These are phyloP conservation scores for Anorthoa munda DNA, from an alignment of 2,888 invertebrate species.

Conservation along the genomic window DNA sequence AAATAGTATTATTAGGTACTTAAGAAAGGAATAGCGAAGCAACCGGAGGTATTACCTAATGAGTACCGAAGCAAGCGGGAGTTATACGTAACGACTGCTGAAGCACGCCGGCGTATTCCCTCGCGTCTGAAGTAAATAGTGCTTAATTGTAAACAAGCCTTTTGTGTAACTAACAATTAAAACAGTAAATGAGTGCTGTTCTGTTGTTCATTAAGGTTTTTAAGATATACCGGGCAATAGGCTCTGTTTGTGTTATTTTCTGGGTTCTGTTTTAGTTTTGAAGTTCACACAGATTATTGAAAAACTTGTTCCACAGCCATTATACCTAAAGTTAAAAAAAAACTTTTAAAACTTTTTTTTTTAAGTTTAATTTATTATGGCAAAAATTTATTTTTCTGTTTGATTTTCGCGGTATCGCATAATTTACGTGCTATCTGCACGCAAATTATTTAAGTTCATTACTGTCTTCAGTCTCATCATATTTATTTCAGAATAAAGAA, in stretches of 20 bases:
- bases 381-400: too few species aligned
- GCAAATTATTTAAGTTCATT: too few species aligned
- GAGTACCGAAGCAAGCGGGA: not conserved
- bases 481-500: too few species aligned
- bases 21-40: not conserved
- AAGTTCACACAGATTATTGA: not conserved
- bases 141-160: constrained; percentile 18
- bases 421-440: too few species aligned
- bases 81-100: not conserved
- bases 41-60: not conserved
- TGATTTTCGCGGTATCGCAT: too few species aligned
- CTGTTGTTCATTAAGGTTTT: constrained; percentile 3
- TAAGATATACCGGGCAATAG: not conserved
- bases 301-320: too few species aligned
- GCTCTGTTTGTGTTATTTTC: not conserved
- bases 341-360: too few species aligned
- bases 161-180: constrained; percentile 36
- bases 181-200: not conserved
- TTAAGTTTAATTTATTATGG: too few species aligned
- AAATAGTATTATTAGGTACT: constrained; percentile 10
- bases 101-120: constrained; percentile 26
- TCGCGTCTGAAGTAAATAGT: constrained; percentile 24
- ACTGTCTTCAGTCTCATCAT: too few species aligned
- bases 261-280: not conserved
- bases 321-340: too few species aligned